Evolutionary conservation across 2,113 vertebrate genomes (phyloP).

Genomic region (Pica pica): DNA sequence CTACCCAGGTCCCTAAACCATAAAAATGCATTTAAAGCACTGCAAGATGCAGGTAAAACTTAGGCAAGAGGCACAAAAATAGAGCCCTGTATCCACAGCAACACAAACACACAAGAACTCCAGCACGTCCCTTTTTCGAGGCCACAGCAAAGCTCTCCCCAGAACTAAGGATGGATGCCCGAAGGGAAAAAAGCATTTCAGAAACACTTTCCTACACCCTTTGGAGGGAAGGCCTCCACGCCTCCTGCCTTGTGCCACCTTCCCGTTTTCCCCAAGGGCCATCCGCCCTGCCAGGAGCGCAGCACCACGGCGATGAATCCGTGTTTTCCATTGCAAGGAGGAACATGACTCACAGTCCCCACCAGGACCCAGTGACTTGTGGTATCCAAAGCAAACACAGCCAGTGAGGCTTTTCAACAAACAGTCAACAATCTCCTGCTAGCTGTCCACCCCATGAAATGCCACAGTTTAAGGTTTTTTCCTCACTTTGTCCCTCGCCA

Average conservation of each 20-base stretch:
- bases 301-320: neutral
- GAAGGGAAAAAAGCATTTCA: neutral
- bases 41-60: neutral
- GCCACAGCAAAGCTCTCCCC: neutral
- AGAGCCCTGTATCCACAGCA: neutral
- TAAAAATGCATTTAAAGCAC: neutral
- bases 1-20: neutral
- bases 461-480: neutral
- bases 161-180: neutral
- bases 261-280: neutral
- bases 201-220: neutral
- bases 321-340: neutral
- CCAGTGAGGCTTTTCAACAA: neutral
- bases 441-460: neutral
- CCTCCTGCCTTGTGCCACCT: neutral
- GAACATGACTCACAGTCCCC: conserved; percentile 31
- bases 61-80: neutral
- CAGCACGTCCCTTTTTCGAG: fast-evolving
- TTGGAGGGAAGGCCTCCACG: neutral
- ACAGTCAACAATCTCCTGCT: conserved; percentile 3
- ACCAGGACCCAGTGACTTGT: neutral
- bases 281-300: fast-evolving
- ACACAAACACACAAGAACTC: neutral
- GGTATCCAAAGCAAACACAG: conserved; percentile 50
- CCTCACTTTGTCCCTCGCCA: neutral